Evolutionary conservation across 2,888 invertebrate species (phyloP).

Genomic region (Oscheius sp.): DNA sequence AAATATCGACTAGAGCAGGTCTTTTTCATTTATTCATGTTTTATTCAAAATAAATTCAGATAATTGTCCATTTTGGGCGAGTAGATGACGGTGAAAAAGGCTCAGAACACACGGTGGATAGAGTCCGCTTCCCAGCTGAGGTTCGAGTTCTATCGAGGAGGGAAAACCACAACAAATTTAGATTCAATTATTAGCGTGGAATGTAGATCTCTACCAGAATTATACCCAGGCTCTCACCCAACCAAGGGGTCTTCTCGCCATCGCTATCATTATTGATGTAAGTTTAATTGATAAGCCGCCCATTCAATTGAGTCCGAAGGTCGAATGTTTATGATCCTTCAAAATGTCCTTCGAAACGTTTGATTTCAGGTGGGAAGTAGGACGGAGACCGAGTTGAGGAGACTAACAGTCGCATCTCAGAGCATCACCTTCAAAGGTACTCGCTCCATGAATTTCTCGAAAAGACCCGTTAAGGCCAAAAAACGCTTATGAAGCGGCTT

Average conservation of each 20-base stretch:
- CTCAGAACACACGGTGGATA: conserved; percentile 95
- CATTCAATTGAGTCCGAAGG: neutral
- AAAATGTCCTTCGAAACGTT: neutral
- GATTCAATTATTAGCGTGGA: conserved; percentile 98
- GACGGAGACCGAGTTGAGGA: conserved; percentile 88
- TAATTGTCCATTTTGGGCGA: conserved; percentile 83
- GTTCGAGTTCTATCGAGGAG: conserved; percentile 74
- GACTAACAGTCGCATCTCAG: conserved; percentile 89
- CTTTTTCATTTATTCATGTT: neutral
- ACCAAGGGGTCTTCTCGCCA: conserved; percentile 92
- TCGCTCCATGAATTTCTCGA: neutral
- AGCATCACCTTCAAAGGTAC: conserved; percentile 82
- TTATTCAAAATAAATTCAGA: too few relatives aligned
- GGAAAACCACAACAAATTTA: conserved; percentile 75
- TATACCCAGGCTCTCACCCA: conserved; percentile 91
- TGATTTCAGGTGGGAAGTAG: conserved; percentile 83
- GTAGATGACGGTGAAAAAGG: conserved; percentile 85
- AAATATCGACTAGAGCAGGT: conserved; percentile 65
- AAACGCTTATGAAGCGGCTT: conserved; percentile 83
- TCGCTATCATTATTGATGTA: conserved; percentile 92
- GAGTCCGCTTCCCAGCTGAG: conserved; percentile 95
- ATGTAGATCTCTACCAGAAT: conserved; percentile 94
- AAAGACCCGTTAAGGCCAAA: conserved; percentile 10
- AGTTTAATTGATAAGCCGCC: conserved; percentile 7
- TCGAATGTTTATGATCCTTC: neutral